phyloP scores from a whole-genome alignment of 64 coral and sea anemone species.

The Porites australiensis region DNA sequence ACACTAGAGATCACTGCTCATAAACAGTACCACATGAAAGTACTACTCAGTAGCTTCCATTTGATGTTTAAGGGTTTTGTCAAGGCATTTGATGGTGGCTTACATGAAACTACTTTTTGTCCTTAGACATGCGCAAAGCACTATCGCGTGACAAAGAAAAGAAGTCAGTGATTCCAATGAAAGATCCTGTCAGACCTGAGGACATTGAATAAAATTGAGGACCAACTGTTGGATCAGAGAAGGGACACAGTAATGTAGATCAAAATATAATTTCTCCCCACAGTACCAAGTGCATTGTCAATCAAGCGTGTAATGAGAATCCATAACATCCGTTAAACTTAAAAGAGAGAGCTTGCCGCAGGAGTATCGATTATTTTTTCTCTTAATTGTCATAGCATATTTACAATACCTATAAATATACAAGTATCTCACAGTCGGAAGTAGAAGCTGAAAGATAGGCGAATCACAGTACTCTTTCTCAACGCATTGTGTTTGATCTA shows the following conservation, averaged over 20 bases:
- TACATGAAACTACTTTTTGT: not conserved
- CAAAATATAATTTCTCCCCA: not conserved
- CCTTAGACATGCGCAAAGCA: slow-evolving; percentile 98
- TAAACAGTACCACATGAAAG: not conserved
- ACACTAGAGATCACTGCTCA: too few species aligned
- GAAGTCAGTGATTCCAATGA: slow-evolving; percentile 94
- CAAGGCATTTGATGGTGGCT: not conserved
- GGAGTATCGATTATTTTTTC: too few species aligned
- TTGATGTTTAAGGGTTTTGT: not conserved
- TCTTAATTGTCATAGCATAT: too few species aligned
- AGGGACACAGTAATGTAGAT: not conserved
- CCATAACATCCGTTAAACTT: too few species aligned
- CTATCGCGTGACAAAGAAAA: slow-evolving; percentile 91
- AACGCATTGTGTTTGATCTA: too few species aligned
- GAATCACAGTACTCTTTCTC: too few species aligned
- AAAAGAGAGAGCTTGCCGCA: too few species aligned
- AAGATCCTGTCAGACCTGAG: slow-evolving; percentile 95
- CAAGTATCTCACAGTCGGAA: too few species aligned
- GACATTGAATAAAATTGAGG: slow-evolving; percentile 89
- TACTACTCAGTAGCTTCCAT: not conserved
- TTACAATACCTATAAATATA: too few species aligned
- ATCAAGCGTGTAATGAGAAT: too few species aligned
- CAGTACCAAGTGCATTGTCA: too few species aligned
- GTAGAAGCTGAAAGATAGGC: too few species aligned
- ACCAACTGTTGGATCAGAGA: slow-evolving; percentile 21